Base-by-base conservation (phyloP, 2,797 vertebrate species). In the Jordanella pulchra region DNA sequence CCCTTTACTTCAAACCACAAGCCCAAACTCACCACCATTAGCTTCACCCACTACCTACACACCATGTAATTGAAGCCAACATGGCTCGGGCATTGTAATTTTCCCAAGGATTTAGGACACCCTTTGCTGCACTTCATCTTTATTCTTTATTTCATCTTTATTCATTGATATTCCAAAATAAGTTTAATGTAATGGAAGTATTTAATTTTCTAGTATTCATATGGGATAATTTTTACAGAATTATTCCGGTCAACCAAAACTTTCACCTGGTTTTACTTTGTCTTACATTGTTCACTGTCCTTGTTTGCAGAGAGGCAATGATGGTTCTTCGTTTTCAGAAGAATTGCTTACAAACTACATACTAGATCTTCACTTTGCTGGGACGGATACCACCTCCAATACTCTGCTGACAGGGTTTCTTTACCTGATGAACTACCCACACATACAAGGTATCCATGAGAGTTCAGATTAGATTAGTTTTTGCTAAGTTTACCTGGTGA, bases 371-470 rank as follows among this genome's bases (percentile, higher is more conserved):
- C 88, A 94, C 69, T 32, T 83, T 76, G 93, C 90, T 75, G 95
- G 93, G 53, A 94, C 93, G 23, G 95, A 95, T 75, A 94, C 93
- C 0, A 93, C 89, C 0, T 89, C 91, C 66, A 89, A 94, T 82
- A 94, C 89, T 1, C 76, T 95, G 27, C 89, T 92, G 1, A 87
- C 87, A 28, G 91, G 17, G 23, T 90, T 95, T 63, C 89, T 94
- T 18, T 93, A 92, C 65, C 82, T 93, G 48, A 88, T 85, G 73
- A 89, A 54, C 23, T 45, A 92, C 76, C 91, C 92, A 81, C 87
- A 93, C 5, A 60, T 94, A 67, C 93, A 95, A 84, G 93, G 93
- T 94, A 63, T 0, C 7, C 14, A n/a, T 6, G 30, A 32, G 5
- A 5, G 15, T 30, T 18, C 35, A 39, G 35, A 39, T 39, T 5